These are phyloP conservation scores for Aricia agestis DNA, from an alignment of 1,140 invertebrate species.

Conservation along the genomic window DNA sequence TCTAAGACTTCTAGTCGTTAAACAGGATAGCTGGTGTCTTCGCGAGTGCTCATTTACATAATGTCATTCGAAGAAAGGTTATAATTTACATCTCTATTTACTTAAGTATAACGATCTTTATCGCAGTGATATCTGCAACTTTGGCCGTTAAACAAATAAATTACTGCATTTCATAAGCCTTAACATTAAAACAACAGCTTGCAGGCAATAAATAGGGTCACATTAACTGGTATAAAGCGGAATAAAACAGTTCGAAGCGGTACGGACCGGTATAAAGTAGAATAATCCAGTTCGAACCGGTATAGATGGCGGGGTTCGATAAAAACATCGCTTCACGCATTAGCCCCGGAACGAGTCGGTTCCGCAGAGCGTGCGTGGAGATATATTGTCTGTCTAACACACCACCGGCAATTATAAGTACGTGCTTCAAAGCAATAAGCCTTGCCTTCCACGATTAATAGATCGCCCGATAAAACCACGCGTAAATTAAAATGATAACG, in stretches of 20 bases:
- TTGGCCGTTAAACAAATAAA: neutral
- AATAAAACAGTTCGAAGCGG: constrained; percentile 11
- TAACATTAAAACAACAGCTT: neutral
- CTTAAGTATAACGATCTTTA: neutral
- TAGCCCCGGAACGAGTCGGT: constrained; percentile 42
- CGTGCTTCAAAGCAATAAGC: constrained; percentile 58
- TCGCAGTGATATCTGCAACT: neutral
- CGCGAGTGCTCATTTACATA: constrained; percentile 16
- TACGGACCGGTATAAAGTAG: constrained; percentile 15
- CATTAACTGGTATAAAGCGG: neutral
- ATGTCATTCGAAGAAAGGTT: neutral
- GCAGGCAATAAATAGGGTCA: neutral
- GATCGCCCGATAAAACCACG: constrained; percentile 52
- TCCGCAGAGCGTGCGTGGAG: constrained; percentile 60
- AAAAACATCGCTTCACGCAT: constrained; percentile 34
- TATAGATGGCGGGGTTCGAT: constrained; percentile 22
- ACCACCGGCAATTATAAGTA: constrained; percentile 52
- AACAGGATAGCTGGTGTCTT: constrained; percentile 42
- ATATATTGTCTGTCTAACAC: constrained; percentile 57
- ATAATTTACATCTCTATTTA: neutral
- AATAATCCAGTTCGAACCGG: constrained; percentile 15
- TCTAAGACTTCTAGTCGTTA: constrained; percentile 50
- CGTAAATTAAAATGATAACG: constrained; percentile 52
- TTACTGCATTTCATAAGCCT: neutral
- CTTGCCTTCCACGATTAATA: constrained; percentile 42